Base-by-base conservation (phyloP, 2,113 vertebrate genomes). In the Microcebus murinus region DNA sequence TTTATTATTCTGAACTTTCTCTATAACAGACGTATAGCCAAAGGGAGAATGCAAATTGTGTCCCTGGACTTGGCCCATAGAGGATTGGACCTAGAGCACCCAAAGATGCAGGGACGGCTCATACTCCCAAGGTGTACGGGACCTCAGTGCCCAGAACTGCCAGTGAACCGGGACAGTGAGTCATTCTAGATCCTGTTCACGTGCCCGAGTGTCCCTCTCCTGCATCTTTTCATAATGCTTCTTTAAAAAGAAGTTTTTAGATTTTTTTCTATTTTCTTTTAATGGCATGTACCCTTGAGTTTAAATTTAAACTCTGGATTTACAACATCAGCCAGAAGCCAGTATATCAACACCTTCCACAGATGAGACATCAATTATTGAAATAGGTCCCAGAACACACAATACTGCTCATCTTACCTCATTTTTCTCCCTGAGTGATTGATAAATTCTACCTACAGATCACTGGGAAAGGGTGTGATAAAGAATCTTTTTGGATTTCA, bases 271-370 rank as follows among this genome's bases (percentile, higher is more conserved):
- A 48, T 87, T 83, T 94, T 87, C 52, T 65, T 91, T 94, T 76
- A 89, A 74, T 57, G 55, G 31, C 45, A 57, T 45, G 39, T 36
- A 96, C 36, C 10, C 27, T 95, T 95, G 97, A 91, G 91, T 96
- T 97, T 97, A 63, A 80, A 97, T 97, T 97, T 98, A 92, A 97
- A 97, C 73, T 88, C 55, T 87, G 89, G 94, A 79, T 63, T 95
- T 27, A 73, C 31, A 94, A 27, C 59, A 92, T 96, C 77, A 95
- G 94, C 93, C 55, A 93, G 55, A 96, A 97, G 76, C 57, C 87
- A 97, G 77, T 4, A 52, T 23, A 36, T 87, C 95, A 97, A 81
- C 97, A 76, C 71, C 4, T 2, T 91, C 29, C 85, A 59, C 14
- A 93, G 61, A 94, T 90, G 95, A 45, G 36, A 91, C 73, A 92